Evolutionary conservation across 2,113 vertebrate species (phyloP).

Genomic region (Sialia sialis): DNA sequence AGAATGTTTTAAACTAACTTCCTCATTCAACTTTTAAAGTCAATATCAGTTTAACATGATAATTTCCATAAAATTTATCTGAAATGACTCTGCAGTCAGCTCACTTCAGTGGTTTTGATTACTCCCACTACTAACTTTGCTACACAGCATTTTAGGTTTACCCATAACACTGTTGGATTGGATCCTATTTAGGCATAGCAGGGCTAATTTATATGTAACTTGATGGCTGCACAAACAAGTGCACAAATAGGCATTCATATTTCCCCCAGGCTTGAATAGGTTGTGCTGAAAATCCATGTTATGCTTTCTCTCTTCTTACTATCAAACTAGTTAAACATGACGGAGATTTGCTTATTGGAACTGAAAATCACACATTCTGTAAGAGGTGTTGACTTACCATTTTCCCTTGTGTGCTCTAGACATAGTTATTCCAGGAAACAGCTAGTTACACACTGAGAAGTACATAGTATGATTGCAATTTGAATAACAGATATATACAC

Average conservation of each 20-base stretch:
- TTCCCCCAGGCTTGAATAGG: not conserved
- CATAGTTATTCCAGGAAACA: not conserved
- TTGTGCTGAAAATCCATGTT: not conserved
- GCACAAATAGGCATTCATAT: not conserved
- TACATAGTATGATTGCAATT: not conserved
- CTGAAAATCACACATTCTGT: not conserved
- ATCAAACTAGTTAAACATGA: not conserved
- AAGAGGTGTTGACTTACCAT: not conserved
- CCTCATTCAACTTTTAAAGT: not conserved
- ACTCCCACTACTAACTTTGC: not conserved
- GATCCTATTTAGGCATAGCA: not conserved
- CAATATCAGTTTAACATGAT: not conserved
- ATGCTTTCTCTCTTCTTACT: not conserved
- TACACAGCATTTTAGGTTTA: not conserved
- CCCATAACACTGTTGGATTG: not conserved
- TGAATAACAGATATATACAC: not conserved
- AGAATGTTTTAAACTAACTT: not conserved
- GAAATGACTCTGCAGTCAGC: not conserved
- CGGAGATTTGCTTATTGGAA: not conserved
- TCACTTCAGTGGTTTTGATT: slow-evolving; percentile 15
- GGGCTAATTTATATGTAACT: not conserved
- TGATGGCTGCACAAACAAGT: not conserved
- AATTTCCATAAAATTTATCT: not conserved
- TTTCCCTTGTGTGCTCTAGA: not conserved
- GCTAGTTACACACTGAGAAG: not conserved